These are phyloP conservation scores for Zophobas morio DNA, from an alignment of 1,140 invertebrate genomes.

Conservation along the genomic window DNA sequence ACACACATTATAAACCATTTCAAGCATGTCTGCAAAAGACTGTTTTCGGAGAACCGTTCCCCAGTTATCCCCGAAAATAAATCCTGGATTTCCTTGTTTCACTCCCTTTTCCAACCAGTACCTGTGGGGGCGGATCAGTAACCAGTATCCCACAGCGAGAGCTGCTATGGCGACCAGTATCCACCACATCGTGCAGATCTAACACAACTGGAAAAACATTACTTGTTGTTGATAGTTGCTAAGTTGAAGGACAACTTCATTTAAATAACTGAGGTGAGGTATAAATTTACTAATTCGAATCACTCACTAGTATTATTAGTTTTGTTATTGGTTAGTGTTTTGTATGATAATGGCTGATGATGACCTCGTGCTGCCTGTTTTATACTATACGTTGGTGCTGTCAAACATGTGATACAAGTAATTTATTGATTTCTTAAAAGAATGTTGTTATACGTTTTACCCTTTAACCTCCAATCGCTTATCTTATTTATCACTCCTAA, in stretches of 20 bases:
- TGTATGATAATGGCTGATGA: too few species aligned
- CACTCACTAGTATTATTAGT: too few species aligned
- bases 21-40: neutral
- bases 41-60: neutral
- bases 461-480: too few species aligned
- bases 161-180: conserved; percentile 58
- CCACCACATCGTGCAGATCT: conserved; percentile 76
- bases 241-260: neutral
- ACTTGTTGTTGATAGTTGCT: neutral
- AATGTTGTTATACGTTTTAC: too few species aligned
- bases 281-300: too few species aligned
- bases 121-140: neutral
- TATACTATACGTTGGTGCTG: too few species aligned
- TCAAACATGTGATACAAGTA: too few species aligned
- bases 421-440: too few species aligned
- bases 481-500: too few species aligned
- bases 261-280: neutral
- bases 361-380: too few species aligned
- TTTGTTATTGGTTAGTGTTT: too few species aligned
- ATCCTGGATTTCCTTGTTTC: neutral
- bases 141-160: neutral
- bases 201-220: conserved; percentile 70
- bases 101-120: neutral
- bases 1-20: neutral
- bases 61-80: neutral